Evolutionary conservation across 92 coral and sea anemone species (phyloP), one percentile per base, ranked within the genome.

Genomic region (Porites cylindrica): DNA sequence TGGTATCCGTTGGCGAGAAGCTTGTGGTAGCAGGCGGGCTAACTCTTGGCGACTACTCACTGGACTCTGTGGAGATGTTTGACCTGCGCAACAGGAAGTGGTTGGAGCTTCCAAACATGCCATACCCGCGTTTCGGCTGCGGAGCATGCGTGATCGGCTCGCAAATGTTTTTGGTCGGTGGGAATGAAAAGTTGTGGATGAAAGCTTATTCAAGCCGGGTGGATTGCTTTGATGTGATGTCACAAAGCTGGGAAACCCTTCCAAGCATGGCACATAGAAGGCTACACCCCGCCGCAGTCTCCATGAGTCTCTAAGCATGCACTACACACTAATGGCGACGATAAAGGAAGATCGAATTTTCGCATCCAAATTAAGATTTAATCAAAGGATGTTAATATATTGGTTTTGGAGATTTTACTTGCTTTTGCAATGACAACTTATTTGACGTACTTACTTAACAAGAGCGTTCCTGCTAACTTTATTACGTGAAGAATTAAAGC

Each of bases 81-180:
- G 96, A 93, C 88, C 90, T 91, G 82, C 96, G 96, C 51, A 93
- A 93, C 85, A 85, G 88, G 82, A 93, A 91, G 83, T 93, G 96
- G 96, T 58, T 93, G 72, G 96, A 93, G 16, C 86, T 93, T 74
- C 96, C 96, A 85, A 88, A 90, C 83, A 93, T 93, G 96, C 96
- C 96, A 12, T 88, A 91, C 80, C 91, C 96, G 67, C 91, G 93
- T 73, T 93, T 93, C 84, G 96, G 96, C 38, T 93, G 91, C 58
- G 91, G 91, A 75, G 82, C 94, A 23, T 93, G 96, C 86, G 90
- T 81, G 24, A 89, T 93, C 50, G 83, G 76, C 79, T 87, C 88
- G 71, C 80, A 87, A 66, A 84, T 93, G 94, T 93, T 83, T 66
- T 47, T 93, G 75, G 60, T 91, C 50, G 96, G 96, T 47, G 96